Base-by-base conservation (phyloP, 2,888 invertebrate species). In the Parnassius glacialis region DNA sequence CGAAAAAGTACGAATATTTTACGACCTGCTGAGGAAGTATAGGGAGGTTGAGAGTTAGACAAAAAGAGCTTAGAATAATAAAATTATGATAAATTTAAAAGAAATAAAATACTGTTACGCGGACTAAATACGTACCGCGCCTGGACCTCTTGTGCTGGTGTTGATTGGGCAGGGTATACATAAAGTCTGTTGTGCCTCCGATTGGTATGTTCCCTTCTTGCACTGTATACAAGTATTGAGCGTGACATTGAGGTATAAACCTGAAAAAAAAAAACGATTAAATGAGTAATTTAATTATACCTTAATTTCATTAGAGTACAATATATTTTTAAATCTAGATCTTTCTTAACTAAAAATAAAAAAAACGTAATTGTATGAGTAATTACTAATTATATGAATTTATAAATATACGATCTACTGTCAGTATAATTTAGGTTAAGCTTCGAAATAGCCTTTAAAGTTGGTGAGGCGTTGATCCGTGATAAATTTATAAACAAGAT, bases 131-230 rank as follows among this genome's bases (percentile, higher is more conserved):
- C 95, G 94, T 87, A 96, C 96, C 64, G 98, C 95, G 64, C 96
- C 97, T 1, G 94, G 92, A 72, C 93, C 94, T 75, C 95, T 95
- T 0, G 98, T 98, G 74, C 97, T 98, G 20, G 96, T 97, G 80
- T 97, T 97, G 51, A 96, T 95, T 41, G 97, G 97, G 77, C 98
- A 98, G 48, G 95, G 93, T 59, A 97, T 92, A 81, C 98, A 98
- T 48, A 94, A 93, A 0, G 96, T 96, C 79, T 98, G 97, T 77
- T 98, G 97, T 0, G 95, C 93, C 74, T 97, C 96, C 1, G 97
- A 93, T 82, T 98, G 98, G 81, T 97, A 99, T 63, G 94, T 97
- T 67, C 97, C 97, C 83, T 96, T 96, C 70, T 96, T 95, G 81
- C 99, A 99, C 65, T 94, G 94, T 57, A 96, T 91, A 78, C 99